Base-by-base conservation (phyloP, 23 tunicate species). In the Oikopleura dioica region DNA sequence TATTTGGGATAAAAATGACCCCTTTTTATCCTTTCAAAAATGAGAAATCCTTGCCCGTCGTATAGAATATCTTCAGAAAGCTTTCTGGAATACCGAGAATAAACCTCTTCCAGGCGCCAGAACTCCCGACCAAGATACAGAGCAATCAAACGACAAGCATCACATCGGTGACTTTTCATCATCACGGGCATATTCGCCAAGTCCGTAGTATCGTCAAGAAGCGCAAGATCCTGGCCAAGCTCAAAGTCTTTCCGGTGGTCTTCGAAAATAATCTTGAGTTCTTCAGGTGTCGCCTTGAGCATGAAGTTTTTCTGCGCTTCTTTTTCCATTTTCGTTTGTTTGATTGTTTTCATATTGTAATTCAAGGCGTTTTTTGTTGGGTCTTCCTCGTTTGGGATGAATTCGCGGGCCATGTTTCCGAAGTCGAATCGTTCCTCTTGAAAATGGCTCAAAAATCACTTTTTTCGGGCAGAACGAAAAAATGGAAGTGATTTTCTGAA, bases 131-230 rank as follows among this genome's bases (percentile, higher is more conserved):
- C 26, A 2, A 63, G 33, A 63, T 2, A 28, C 72, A 63, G 16
- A 63, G 72, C 72, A 16, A 63, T 28, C 16, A 63, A 12, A 23
- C 72, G 72, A 63, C 72, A 63, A 2, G 72, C 72, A 63, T 63
- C 72, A 63, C 72, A 63, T 21, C 72, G 72, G 26, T 63, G 72
- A 63, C 33, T 63, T 28, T 63, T 63, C 30, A 63, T 9, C 9
- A 44, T 44, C 33, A 63, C 72, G 32, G 16, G 30, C 26, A 63
- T 12, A 63, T 63, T 63, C 5, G 16, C 5, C 32, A 63, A 2
- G 26, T 63, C 72, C 2, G 16, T 5, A 21, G 72, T 12, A 63
- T 23, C 33, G 16, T 23, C 72, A 23, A 63, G 26, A 21, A 63
- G 33, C 16, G 16, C 26, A 2, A 63, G 26, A 63, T 63, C 72